A percentile compares a stretch with the other conserved stretches of the same genome.
Evolutionary conservation across 2,888 invertebrate species (phyloP).

Genomic region (Drosophila mayaguana): DNA sequence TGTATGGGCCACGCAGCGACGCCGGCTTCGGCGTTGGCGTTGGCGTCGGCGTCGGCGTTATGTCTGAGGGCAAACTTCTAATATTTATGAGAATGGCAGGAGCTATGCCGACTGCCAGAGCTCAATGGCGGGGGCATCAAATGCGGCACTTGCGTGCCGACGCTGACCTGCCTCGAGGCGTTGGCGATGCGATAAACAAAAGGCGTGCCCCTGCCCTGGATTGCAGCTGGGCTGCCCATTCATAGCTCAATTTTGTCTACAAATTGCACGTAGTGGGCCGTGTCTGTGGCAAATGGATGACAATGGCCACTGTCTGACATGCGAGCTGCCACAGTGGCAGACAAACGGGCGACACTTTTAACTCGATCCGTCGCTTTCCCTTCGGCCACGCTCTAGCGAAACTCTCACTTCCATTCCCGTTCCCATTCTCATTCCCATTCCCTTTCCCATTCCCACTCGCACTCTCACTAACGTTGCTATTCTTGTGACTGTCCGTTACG

Average conservation of each 20-base stretch:
- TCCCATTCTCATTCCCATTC: not conserved
- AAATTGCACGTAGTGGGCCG: constrained; percentile 43
- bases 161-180: constrained; percentile 46
- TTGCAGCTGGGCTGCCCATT: constrained; percentile 27
- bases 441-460: not conserved
- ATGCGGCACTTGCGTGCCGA: constrained; percentile 22
- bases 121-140: constrained; percentile 13
- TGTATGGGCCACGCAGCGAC: constrained; percentile 28
- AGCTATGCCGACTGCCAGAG: not conserved
- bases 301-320: constrained; percentile 37
- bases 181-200: constrained; percentile 50
- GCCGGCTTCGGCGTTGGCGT: not conserved
- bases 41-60: constrained; percentile 23
- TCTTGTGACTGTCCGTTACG: constrained; percentile 4
- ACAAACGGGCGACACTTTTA: constrained; percentile 34
- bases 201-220: constrained; percentile 17
- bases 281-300: constrained; percentile 38
- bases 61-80: constrained; percentile 51
- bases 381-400: not conserved
- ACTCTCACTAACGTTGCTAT: not conserved
- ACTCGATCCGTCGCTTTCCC: constrained; percentile 13
- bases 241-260: constrained; percentile 58
- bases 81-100: constrained; percentile 71
- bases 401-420: too few relatives aligned
- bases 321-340: constrained; percentile 29